Evolutionary conservation across 2,113 vertebrate genomes (phyloP).

Genomic region (Phrynosoma blainvillii): DNA sequence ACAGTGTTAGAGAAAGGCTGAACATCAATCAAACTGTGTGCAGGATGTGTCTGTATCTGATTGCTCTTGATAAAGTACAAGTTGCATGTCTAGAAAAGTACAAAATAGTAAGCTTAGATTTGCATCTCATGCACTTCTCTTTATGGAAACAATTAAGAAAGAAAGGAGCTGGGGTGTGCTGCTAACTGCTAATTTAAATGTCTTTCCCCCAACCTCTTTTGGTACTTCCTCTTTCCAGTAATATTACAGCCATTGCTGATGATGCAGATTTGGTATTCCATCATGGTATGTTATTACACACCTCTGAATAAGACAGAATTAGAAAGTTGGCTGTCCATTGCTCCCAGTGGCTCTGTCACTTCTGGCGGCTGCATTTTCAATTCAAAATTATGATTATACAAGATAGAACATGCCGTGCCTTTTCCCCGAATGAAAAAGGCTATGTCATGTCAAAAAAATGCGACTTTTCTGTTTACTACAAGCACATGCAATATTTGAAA

Average conservation of each 20-base stretch:
- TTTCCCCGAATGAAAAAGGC: not conserved
- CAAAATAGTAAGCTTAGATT: not conserved
- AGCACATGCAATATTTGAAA: not conserved
- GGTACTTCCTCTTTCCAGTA: not conserved
- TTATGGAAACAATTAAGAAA: not conserved
- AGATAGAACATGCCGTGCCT: not conserved
- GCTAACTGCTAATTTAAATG: not conserved
- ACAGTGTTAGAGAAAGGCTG: not conserved
- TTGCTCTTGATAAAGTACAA: not conserved
- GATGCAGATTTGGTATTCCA: not conserved
- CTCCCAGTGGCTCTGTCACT: not conserved
- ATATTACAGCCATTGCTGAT: not conserved
- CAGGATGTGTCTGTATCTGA: not conserved
- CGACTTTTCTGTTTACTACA: not conserved
- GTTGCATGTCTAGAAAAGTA: not conserved
- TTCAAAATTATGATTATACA: not conserved
- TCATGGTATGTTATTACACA: constrained; percentile 4
- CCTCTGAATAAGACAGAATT: constrained; percentile 2
- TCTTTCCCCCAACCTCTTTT: not conserved
- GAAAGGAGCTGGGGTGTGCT: not conserved
- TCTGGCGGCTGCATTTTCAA: not conserved
- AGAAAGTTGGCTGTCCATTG: not conserved
- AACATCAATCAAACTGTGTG: not conserved
- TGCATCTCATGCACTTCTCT: not conserved
- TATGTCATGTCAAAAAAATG: not conserved